These are phyloP conservation scores for Hydractinia echinata DNA, from an alignment of 30 jellyfish, hydroid and myxozoan species.

Conservation along the genomic window DNA sequence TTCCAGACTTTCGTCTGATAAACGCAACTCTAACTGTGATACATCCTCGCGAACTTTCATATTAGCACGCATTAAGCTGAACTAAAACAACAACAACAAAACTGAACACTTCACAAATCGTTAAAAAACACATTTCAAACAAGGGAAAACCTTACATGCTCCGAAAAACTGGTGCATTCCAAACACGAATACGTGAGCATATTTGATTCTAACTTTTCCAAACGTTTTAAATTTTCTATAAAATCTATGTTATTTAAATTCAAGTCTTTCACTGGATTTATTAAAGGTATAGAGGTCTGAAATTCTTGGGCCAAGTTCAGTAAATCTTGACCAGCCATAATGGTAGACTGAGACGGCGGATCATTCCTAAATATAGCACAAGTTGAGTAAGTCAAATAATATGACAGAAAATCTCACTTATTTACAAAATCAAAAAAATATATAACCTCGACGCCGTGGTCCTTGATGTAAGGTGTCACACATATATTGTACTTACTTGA, in stretches of 20 bases:
- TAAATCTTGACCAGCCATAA: slow-evolving; percentile 71
- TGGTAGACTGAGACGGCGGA: slow-evolving; percentile 82
- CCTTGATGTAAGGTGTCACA: background rate
- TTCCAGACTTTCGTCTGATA: slow-evolving; percentile 78
- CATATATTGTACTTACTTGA: slow-evolving; percentile 43
- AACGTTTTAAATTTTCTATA: slow-evolving; percentile 47
- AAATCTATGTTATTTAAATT: slow-evolving; percentile 59
- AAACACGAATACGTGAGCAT: slow-evolving; percentile 40
- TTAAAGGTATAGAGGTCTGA: slow-evolving; percentile 25
- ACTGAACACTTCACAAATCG: background rate
- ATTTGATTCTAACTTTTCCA: slow-evolving; percentile 34
- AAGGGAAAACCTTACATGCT: slow-evolving; percentile 60
- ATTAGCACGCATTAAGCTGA: slow-evolving; percentile 37
- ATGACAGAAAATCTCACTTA: background rate
- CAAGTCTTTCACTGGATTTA: slow-evolving; percentile 69
- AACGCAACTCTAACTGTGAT: slow-evolving; percentile 39
- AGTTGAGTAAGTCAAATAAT: background rate
- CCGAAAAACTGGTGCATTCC: slow-evolving; percentile 55
- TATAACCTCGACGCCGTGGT: background rate
- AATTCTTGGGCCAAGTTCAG: slow-evolving; percentile 37
- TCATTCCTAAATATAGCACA: slow-evolving; percentile 23
- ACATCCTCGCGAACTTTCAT: slow-evolving; percentile 58
- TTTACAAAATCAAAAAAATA: background rate
- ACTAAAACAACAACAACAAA: slow-evolving; percentile 35
- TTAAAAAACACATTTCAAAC: background rate